These are phyloP conservation scores for Synanthedon tipuliformis DNA, from an alignment of 2,888 invertebrate species.

Conservation along the genomic window DNA sequence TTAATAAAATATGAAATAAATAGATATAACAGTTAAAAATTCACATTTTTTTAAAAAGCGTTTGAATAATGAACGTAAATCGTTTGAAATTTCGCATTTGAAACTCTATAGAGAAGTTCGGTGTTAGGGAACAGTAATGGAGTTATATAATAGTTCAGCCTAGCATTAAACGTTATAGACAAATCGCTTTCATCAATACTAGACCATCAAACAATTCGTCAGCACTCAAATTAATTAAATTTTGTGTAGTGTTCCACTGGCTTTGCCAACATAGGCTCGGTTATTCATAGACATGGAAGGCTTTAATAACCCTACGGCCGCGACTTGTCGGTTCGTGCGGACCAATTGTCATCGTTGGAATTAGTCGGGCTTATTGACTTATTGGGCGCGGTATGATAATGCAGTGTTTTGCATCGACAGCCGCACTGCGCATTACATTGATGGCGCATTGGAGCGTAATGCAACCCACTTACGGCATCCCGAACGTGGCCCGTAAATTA, in stretches of 20 bases:
- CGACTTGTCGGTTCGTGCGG: neutral
- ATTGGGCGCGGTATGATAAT: slow-evolving; percentile 11
- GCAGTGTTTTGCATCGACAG: slow-evolving; percentile 23
- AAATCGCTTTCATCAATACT: no score
- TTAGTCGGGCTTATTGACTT: neutral
- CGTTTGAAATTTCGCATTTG: no score
- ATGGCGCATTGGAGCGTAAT: slow-evolving; percentile 11
- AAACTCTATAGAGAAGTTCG: no score
- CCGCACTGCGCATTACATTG: slow-evolving; percentile 31
- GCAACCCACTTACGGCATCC: neutral
- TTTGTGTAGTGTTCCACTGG: no score
- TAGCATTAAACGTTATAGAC: no score
- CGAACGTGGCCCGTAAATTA: slow-evolving; percentile 1
- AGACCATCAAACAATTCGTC: neutral
- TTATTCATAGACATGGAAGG: neutral
- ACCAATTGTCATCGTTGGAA: neutral
- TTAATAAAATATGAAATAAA: no score
- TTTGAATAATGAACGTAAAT: no score
- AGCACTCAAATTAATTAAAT: neutral
- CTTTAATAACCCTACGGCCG: neutral
- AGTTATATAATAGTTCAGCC: no score
- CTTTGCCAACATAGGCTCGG: neutral
- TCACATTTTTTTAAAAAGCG: no score
- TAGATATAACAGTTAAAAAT: no score
- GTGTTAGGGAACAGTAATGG: no score